Conservation (phyloP, 2,888 invertebrate genomes). For the Agonopterix heracliana region DNA sequence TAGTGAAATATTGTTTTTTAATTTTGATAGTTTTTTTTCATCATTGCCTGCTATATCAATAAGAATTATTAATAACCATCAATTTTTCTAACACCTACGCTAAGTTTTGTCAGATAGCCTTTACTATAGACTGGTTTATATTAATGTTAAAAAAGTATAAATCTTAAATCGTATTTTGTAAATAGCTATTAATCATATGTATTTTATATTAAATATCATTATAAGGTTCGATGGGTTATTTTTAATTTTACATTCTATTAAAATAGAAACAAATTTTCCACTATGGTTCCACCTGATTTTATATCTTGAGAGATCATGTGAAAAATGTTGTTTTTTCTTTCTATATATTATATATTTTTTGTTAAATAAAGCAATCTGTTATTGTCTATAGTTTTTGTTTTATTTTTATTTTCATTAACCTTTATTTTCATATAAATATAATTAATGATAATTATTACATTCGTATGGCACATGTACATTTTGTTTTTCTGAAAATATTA, state of each 20-base stretch:
- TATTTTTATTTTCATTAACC: slow-evolving; percentile 47
- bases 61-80: slow-evolving; percentile 42
- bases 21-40: slow-evolving; percentile 12
- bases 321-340: slow-evolving; percentile 62
- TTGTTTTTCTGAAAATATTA: slow-evolving; percentile 20
- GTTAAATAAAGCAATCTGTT: slow-evolving; percentile 77
- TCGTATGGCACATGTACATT: slow-evolving; percentile 17
- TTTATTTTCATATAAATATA: slow-evolving; percentile 20
- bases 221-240: slow-evolving; percentile 74
- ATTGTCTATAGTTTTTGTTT: slow-evolving; percentile 70
- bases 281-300: slow-evolving; percentile 28
- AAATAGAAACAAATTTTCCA: slow-evolving; percentile 61
- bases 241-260: slow-evolving; percentile 72
- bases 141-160: slow-evolving; percentile 69
- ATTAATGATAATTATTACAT: background rate
- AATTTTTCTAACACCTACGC: slow-evolving; percentile 67
- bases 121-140: slow-evolving; percentile 75
- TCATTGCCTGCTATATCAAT: slow-evolving; percentile 64
- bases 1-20: background rate
- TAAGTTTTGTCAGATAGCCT: slow-evolving; percentile 75
- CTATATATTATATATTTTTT: slow-evolving; percentile 76
- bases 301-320: slow-evolving; percentile 50
- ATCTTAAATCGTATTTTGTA: slow-evolving; percentile 74
- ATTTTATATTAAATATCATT: slow-evolving; percentile 71
- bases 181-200: slow-evolving; percentile 74